Conservation (phyloP, 1,140 invertebrate genomes). For the Melanaphis sacchari region DNA sequence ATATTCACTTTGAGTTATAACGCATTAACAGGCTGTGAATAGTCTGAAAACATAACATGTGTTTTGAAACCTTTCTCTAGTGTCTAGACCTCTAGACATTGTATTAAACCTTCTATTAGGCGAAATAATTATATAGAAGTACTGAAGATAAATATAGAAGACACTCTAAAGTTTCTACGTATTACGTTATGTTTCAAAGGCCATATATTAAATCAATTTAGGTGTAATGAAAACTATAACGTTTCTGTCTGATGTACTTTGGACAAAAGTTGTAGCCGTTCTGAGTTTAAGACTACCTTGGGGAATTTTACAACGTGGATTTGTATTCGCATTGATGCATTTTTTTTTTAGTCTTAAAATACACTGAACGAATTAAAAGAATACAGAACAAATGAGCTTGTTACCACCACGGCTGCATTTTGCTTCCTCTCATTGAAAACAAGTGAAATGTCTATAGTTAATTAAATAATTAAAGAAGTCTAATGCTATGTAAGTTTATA, state of each 20-base stretch:
- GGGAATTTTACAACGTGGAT: background rate
- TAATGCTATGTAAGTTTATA: background rate
- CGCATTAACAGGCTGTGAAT: background rate
- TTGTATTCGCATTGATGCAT: background rate
- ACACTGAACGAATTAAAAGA: background rate
- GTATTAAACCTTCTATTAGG: background rate
- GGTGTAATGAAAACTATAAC: conserved; percentile 35
- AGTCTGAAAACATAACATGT: background rate
- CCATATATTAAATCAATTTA: conserved; percentile 27
- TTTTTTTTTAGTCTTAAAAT: background rate
- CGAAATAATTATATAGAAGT: background rate
- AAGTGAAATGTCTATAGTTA: background rate
- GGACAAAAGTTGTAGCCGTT: background rate
- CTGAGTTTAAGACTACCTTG: background rate
- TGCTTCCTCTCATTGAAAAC: background rate
- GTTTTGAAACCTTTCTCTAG: conserved; percentile 6
- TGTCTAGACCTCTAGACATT: background rate
- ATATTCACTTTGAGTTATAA: background rate
- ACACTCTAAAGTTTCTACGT: background rate
- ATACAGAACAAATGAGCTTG: background rate
- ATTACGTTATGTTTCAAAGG: conserved; percentile 22
- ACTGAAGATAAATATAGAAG: background rate
- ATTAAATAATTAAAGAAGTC: background rate
- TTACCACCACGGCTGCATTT: background rate
- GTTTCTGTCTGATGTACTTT: conserved; percentile 20